Percentiles rank a stretch among this genome's conserved stretches.
Evolutionary conservation across 2,888 invertebrate species (phyloP).

Genomic region (Chloroclysta siterata): DNA sequence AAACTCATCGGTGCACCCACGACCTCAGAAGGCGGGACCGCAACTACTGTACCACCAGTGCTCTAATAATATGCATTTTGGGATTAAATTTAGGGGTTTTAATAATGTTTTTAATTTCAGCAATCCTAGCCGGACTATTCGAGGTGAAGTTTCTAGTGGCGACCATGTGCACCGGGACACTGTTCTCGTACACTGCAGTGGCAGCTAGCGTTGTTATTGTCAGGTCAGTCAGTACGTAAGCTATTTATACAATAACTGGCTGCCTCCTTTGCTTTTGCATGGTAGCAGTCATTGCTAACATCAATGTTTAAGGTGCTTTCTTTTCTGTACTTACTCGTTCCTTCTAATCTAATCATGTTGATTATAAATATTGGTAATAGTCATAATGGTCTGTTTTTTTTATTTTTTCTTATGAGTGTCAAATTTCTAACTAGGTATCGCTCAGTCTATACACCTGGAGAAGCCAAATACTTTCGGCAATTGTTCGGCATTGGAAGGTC

Average conservation of each 20-base stretch:
- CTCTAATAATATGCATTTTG: too few species aligned
- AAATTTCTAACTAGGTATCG: conserved; percentile 57
- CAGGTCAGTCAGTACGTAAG: conserved; percentile 68
- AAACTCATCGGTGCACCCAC: too few species aligned
- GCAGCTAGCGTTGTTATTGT: conserved; percentile 93
- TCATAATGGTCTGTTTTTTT: too few species aligned
- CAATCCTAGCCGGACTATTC: conserved; percentile 90
- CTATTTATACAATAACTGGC: background rate
- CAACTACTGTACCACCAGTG: too few species aligned
- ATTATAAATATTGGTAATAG: too few species aligned
- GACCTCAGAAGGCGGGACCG: too few species aligned
- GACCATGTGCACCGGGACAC: conserved; percentile 94
- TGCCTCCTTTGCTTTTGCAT: background rate
- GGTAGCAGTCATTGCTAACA: background rate
- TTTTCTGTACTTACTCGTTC: too few species aligned
- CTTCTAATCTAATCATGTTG: too few species aligned
- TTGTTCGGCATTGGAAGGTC: conserved; percentile 57
- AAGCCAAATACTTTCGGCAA: conserved; percentile 50
- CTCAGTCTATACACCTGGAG: conserved; percentile 47
- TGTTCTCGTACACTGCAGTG: conserved; percentile 94
- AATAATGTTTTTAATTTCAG: conserved; percentile 68
- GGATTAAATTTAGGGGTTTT: too few species aligned
- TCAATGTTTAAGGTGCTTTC: background rate
- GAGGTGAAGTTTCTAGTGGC: conserved; percentile 92
- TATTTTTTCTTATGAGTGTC: too few species aligned